A percentile compares a stretch with the other conserved stretches of the same genome.
These are phyloP conservation scores for Apis mellifera DNA, from an alignment of 1,140 invertebrate genomes.

Conservation along the genomic window DNA sequence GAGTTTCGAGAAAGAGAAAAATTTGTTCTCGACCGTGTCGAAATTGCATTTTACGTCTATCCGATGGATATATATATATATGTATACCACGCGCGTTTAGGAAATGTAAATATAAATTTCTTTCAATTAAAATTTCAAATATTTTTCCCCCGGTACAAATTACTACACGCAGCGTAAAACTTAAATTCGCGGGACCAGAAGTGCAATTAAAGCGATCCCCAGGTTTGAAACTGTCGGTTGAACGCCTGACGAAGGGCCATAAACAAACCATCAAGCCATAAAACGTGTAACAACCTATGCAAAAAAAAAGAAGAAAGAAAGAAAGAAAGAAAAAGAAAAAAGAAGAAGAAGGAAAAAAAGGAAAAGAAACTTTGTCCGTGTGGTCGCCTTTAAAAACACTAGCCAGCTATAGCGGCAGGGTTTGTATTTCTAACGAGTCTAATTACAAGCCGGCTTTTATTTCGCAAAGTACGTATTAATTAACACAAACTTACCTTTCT, in stretches of 20 bases:
- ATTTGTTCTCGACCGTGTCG: no score
- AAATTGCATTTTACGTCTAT: no score
- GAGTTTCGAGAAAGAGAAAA: not conserved
- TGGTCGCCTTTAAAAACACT: not conserved
- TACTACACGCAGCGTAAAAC: no score
- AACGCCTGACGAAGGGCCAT: not conserved
- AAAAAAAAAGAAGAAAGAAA: not conserved
- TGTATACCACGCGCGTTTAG: no score
- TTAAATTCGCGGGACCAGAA: no score
- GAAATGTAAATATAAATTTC: no score
- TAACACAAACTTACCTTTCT: slow-evolving; percentile 28
- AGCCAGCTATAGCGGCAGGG: not conserved
- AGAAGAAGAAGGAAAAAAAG: no score
- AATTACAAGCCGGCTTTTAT: slow-evolving; percentile 27
- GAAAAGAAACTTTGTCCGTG: no score
- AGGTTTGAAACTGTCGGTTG: not conserved
- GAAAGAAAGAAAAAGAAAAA: not conserved
- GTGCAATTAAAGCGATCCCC: not conserved
- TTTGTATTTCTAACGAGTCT: slow-evolving; percentile 7
- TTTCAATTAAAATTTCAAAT: not conserved
- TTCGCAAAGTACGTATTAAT: slow-evolving; percentile 24
- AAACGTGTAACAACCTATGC: not conserved
- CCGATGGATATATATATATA: no score
- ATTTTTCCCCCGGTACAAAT: no score
- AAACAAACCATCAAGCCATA: not conserved